Percentiles rank a stretch among this genome's conserved stretches.
Evolutionary conservation across 1,140 invertebrate genomes (phyloP).

Genomic region (Rhizoglyphus robini): DNA sequence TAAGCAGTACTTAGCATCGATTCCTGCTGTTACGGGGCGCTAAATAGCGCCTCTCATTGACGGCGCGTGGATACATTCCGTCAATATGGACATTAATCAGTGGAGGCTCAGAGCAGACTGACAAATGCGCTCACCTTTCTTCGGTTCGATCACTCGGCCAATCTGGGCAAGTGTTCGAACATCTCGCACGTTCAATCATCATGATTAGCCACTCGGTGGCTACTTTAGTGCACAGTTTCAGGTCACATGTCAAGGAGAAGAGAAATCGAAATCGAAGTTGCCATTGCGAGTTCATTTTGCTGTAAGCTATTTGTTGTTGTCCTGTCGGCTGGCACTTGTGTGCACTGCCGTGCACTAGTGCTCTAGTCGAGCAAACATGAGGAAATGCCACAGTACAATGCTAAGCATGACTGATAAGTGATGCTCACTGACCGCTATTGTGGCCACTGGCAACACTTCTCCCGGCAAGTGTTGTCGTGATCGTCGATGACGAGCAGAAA

Average conservation of each 20-base stretch:
- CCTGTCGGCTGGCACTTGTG: too few species aligned
- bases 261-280: not conserved
- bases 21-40: too few species aligned
- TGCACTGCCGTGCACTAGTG: too few species aligned
- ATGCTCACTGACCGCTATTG: slow-evolving; percentile 12
- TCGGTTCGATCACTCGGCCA: not conserved
- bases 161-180: not conserved
- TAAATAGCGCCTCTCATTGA: too few species aligned
- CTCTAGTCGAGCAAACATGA: not conserved
- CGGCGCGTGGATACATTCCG: too few species aligned
- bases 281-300: not conserved
- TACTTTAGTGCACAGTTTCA: not conserved
- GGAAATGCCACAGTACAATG: slow-evolving; percentile 1
- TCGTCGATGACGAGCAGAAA: slow-evolving; percentile 8
- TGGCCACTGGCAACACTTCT: not conserved
- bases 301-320: too few species aligned
- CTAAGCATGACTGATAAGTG: slow-evolving; percentile 1
- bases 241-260: slow-evolving; percentile 1
- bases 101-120: too few species aligned
- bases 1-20: too few species aligned
- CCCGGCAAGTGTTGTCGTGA: slow-evolving; percentile 4
- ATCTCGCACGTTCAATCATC: not conserved
- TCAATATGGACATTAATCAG: too few species aligned
- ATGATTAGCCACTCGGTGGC: not conserved
- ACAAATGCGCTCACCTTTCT: too few species aligned